Percentiles rank a stretch among this genome's conserved stretches.
Evolutionary conservation across 2,888 invertebrate genomes (phyloP).

Genomic region (Eupithecia insigniata): DNA sequence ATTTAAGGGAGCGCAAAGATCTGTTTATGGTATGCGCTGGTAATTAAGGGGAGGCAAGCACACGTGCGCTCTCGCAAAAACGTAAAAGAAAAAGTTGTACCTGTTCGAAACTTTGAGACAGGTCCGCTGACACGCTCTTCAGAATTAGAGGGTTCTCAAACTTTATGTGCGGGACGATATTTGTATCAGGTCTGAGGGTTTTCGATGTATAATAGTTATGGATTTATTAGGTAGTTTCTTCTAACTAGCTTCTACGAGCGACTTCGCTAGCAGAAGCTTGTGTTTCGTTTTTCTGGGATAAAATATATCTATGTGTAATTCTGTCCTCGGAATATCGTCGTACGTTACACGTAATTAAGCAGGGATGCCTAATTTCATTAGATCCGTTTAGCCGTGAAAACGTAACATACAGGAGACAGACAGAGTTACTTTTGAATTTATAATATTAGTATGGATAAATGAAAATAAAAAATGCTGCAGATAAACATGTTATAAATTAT

Average conservation of each 20-base stretch:
- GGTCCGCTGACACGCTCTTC: conserved; percentile 80
- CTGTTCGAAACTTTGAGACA: conserved; percentile 77
- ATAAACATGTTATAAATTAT: too few relatives aligned
- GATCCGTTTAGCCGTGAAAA: too few relatives aligned
- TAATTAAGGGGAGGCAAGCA: conserved; percentile 82
- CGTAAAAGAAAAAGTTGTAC: conserved; percentile 79
- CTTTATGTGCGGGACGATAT: conserved; percentile 42
- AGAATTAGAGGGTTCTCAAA: conserved; percentile 64
- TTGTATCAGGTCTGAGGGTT: not conserved
- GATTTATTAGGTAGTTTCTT: not conserved
- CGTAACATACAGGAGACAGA: too few relatives aligned
- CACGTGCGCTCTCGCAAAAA: conserved; percentile 82
- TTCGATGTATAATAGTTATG: not conserved
- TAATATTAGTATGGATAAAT: too few relatives aligned
- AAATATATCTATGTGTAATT: too few relatives aligned
- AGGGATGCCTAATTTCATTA: too few relatives aligned
- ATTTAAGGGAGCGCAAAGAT: conserved; percentile 85
- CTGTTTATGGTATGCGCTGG: conserved; percentile 84
- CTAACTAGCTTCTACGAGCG: not conserved
- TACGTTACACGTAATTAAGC: too few relatives aligned
- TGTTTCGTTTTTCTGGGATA: too few relatives aligned
- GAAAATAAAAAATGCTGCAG: not conserved
- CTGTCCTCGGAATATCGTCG: too few relatives aligned
- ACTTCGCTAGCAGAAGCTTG: too few relatives aligned
- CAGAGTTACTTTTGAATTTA: too few relatives aligned